Evolutionary conservation across 2,888 invertebrate genomes (phyloP).

Genomic region (Brachyptera risi): DNA sequence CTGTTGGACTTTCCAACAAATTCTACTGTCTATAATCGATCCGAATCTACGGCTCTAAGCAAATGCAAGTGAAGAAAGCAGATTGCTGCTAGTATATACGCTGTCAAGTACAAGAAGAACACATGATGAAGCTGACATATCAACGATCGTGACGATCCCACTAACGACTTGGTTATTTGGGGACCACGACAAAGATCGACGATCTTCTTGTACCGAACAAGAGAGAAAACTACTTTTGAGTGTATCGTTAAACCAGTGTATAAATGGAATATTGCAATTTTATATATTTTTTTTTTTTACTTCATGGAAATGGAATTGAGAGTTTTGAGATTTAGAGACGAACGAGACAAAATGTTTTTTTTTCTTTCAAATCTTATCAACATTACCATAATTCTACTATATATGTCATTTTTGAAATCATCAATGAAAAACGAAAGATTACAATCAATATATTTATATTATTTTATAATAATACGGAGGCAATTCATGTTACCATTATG

Average conservation of each 20-base stretch:
- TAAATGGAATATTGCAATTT: not conserved
- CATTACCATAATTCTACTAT: not conserved
- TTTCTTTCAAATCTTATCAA: not conserved
- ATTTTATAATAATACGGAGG: slow-evolving; percentile 8
- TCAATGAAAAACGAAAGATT: not conserved
- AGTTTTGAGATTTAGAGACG: slow-evolving; percentile 5
- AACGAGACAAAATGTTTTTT: not conserved
- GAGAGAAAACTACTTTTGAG: not conserved
- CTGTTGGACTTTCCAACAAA: too few relatives aligned
- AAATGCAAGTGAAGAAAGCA: slow-evolving; percentile 10
- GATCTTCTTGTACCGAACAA: not conserved
- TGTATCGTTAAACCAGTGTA: slow-evolving; percentile 17
- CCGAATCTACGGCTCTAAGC: too few relatives aligned
- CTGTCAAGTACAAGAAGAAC: too few relatives aligned
- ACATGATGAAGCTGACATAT: too few relatives aligned
- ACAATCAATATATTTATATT: slow-evolving; percentile 7
- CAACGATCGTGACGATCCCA: too few relatives aligned
- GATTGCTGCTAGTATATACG: not conserved
- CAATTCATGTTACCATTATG: not conserved
- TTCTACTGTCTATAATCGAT: too few relatives aligned
- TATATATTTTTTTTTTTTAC: not conserved
- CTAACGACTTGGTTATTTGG: too few relatives aligned
- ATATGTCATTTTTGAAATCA: not conserved
- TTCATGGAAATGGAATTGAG: slow-evolving; percentile 17
- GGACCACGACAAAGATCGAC: too few relatives aligned